Conservation (phyloP, 1,140 invertebrate species). For the Lethrus apterus region DNA sequence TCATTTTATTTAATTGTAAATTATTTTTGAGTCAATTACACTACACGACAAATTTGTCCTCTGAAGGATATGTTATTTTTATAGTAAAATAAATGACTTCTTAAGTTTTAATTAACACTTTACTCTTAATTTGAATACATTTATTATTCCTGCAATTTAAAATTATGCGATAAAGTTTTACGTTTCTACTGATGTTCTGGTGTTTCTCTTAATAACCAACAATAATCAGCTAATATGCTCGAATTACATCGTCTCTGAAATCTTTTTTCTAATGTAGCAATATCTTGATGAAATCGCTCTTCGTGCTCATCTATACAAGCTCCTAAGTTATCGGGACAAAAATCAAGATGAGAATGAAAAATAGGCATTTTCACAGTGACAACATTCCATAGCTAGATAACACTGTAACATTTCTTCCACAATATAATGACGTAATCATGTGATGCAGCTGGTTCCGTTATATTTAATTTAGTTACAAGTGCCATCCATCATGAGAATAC, state of each 20-base stretch:
- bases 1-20: too few relatives aligned
- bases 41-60: too few relatives aligned
- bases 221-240: constrained; percentile 28
- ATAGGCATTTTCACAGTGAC: constrained; percentile 3
- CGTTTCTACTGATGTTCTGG: neutral
- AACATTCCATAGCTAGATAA: too few relatives aligned
- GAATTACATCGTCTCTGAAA: constrained; percentile 32
- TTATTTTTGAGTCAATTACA: too few relatives aligned
- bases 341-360: constrained; percentile 23
- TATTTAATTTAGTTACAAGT: neutral
- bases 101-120: too few relatives aligned
- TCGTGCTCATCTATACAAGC: constrained; percentile 36
- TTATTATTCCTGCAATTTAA: too few relatives aligned
- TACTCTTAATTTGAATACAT: too few relatives aligned
- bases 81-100: too few relatives aligned
- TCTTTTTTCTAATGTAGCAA: constrained; percentile 26
- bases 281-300: constrained; percentile 34
- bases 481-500: neutral
- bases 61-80: too few relatives aligned
- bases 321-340: constrained; percentile 35
- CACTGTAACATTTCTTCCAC: too few relatives aligned
- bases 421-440: neutral
- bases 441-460: neutral
- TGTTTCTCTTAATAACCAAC: constrained; percentile 13
- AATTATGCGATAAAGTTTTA: too few relatives aligned